A percentile compares a stretch with the other conserved stretches of the same genome.
Conservation (phyloP, 2,888 invertebrate genomes). For the Acleris holmiana region DNA sequence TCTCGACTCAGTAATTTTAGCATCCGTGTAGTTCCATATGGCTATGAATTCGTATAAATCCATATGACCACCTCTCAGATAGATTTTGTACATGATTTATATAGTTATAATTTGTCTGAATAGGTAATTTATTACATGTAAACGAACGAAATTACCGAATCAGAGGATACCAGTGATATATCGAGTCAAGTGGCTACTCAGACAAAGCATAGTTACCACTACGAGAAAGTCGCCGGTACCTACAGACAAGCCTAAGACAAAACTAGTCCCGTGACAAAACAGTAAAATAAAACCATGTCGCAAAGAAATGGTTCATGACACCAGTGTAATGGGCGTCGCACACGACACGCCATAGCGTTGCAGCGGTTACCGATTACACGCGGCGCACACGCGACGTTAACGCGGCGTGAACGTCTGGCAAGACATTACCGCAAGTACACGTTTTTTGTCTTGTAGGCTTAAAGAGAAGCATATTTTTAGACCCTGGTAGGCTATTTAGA, state of each 20-base stretch:
- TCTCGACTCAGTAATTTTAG: no score
- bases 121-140: no score
- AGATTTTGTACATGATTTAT: no score
- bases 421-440: constrained; percentile 25
- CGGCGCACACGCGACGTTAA: constrained; percentile 54
- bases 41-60: no score
- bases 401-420: constrained; percentile 62
- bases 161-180: no score
- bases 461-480: neutral
- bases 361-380: constrained; percentile 71
- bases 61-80: no score
- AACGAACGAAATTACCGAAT: no score
- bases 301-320: constrained; percentile 47
- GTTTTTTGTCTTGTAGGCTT: neutral
- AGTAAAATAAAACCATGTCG: constrained; percentile 54
- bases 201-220: neutral
- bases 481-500: no score
- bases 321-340: constrained; percentile 61
- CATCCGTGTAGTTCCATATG: no score
- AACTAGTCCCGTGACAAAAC: neutral
- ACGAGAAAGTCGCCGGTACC: no score
- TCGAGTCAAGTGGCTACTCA: neutral
- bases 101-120: no score
- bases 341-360: constrained; percentile 61
- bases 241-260: neutral